Percentiles rank a stretch among this genome's conserved stretches.
Evolutionary conservation across 2,797 vertebrate species (phyloP).

Genomic region (Eulemur coronatus): DNA sequence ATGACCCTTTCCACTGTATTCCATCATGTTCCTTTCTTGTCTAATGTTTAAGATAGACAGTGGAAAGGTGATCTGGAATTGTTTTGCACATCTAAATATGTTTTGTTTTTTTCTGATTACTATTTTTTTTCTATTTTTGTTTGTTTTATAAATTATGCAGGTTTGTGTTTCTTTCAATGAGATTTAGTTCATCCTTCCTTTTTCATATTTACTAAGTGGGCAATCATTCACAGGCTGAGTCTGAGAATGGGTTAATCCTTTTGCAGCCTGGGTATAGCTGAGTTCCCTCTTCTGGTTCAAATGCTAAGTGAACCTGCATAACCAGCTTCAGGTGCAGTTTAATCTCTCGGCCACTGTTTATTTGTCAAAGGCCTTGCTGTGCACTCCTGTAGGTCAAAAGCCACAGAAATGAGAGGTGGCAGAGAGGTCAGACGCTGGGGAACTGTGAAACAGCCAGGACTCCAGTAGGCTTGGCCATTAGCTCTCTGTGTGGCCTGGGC

Average conservation of each 20-base stretch:
- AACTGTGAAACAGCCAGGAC: slow-evolving; percentile 47
- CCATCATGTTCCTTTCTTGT: not conserved
- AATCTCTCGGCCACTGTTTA: slow-evolving; percentile 79
- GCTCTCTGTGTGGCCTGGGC: slow-evolving; percentile 73
- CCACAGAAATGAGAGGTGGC: slow-evolving; percentile 70
- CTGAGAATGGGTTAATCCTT: slow-evolving; percentile 61
- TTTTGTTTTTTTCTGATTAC: not conserved
- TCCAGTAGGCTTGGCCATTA: slow-evolving; percentile 46
- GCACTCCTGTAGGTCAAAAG: slow-evolving; percentile 78
- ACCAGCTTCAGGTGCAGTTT: slow-evolving; percentile 78
- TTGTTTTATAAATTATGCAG: not conserved
- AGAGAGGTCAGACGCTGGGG: slow-evolving; percentile 68
- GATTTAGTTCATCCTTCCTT: not conserved
- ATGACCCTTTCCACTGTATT: not conserved
- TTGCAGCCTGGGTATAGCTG: not conserved
- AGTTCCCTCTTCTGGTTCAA: slow-evolving; percentile 56
- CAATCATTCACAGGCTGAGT: slow-evolving; percentile 12
- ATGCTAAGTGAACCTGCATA: slow-evolving; percentile 70
- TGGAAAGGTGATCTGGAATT: not conserved
- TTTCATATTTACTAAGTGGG: not conserved
- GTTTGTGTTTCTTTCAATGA: not conserved
- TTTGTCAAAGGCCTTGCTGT: slow-evolving; percentile 76
- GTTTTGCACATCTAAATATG: not conserved
- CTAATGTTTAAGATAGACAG: not conserved
- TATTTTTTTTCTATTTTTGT: not conserved